phyloP scores from a whole-genome alignment of 2,888 invertebrate genomes.

The Acanthosepion pharaonis region DNA sequence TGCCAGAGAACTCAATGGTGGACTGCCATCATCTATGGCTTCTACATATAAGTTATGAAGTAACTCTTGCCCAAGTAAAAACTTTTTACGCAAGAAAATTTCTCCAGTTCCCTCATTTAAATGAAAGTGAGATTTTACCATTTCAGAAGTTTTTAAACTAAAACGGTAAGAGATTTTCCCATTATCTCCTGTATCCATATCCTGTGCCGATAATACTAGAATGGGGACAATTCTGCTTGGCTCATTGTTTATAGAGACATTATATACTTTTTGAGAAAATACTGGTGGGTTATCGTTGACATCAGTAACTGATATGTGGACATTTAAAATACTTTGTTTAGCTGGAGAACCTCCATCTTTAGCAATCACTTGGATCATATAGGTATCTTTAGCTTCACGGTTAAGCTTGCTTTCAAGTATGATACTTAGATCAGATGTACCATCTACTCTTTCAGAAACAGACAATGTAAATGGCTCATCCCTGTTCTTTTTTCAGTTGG shows the following conservation, averaged over 20 bases:
- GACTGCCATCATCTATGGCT: neutral
- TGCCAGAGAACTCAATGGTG: neutral
- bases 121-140: constrained; percentile 6
- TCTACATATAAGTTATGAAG: neutral
- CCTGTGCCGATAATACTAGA: neutral
- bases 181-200: neutral
- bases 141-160: neutral
- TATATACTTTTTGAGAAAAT: constrained; percentile 1
- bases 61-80: neutral
- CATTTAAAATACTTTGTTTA: neutral
- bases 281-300: neutral
- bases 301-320: neutral
- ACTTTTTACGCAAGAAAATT: neutral
- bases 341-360: neutral
- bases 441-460: neutral
- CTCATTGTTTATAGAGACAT: neutral
- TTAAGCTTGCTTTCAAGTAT: neutral
- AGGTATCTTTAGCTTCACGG: neutral
- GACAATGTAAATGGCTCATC: neutral
- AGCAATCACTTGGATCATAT: constrained; percentile 8
- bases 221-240: neutral
- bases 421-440: neutral
- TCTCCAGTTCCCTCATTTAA: neutral
- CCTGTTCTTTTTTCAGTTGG: neutral
- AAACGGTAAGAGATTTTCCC: neutral